A percentile compares a stretch with the other conserved stretches of the same genome.
Evolutionary conservation across 2,888 invertebrate genomes (phyloP).

Genomic region (Bruchidius siliquastri): DNA sequence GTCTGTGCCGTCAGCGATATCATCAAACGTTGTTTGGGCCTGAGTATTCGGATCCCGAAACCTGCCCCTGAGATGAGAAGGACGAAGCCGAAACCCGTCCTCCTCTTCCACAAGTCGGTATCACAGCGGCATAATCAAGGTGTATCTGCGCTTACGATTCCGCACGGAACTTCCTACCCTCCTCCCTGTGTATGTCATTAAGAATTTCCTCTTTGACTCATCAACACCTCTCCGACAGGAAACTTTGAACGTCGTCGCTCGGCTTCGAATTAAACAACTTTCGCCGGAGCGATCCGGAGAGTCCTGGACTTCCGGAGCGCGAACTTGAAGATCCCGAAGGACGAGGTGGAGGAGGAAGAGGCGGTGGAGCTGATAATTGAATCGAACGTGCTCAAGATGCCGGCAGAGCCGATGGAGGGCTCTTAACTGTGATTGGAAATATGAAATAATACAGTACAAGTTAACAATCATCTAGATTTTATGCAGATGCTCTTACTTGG

Average conservation of each 20-base stretch:
- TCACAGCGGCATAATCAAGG: not conserved
- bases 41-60: no score
- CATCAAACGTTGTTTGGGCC: no score
- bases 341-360: not conserved
- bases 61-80: no score
- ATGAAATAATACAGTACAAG: no score
- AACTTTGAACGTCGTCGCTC: not conserved
- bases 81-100: not conserved
- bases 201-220: not conserved
- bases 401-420: not conserved
- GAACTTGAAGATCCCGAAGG: not conserved
- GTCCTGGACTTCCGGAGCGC: not conserved
- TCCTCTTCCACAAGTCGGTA: not conserved
- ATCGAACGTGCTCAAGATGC: not conserved
- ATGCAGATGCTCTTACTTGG: no score
- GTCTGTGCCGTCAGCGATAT: no score
- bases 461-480: no score
- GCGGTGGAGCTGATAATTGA: not conserved
- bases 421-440: no score
- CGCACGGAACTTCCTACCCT: not conserved
- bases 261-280: not conserved
- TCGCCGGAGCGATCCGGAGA: not conserved
- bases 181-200: not conserved
- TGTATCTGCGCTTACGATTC: not conserved
- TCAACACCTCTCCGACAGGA: not conserved